These are phyloP conservation scores for Eulithis testata DNA, from an alignment of 2,888 invertebrate genomes.

Conservation along the genomic window DNA sequence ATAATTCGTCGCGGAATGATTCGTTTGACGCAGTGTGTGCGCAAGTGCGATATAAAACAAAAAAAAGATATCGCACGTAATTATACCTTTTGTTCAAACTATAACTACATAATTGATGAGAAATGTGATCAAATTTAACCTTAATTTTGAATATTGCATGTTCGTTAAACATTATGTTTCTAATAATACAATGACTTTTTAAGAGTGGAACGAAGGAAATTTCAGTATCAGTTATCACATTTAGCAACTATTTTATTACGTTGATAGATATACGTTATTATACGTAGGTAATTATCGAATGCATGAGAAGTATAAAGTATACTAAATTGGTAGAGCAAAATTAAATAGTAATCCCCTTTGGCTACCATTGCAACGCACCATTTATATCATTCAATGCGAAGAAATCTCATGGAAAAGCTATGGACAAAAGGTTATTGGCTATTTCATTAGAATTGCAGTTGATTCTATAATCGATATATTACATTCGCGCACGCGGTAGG, in stretches of 20 bases:
- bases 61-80: conserved; percentile 37
- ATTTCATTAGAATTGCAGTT: conserved; percentile 21
- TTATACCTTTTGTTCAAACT: conserved; percentile 25
- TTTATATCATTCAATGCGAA: background rate
- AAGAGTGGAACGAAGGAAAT: no score
- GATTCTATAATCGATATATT: conserved; percentile 27
- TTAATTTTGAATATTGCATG: conserved; percentile 9
- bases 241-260: no score
- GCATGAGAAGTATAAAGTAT: no score
- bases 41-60: conserved; percentile 35
- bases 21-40: conserved; percentile 37
- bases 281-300: no score
- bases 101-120: conserved; percentile 12
- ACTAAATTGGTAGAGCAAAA: no score
- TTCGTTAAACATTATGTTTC: no score
- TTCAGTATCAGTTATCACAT: no score
- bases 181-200: no score
- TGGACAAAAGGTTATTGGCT: conserved; percentile 1
- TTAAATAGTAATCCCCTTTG: no score
- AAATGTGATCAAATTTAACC: conserved; percentile 9
- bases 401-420: background rate
- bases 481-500: conserved; percentile 33
- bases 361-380: no score
- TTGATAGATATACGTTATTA: no score
- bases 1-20: conserved; percentile 19